These are phyloP conservation scores for Hirtodrosophila cameraria DNA, from an alignment of 2,888 invertebrate genomes.

Conservation along the genomic window DNA sequence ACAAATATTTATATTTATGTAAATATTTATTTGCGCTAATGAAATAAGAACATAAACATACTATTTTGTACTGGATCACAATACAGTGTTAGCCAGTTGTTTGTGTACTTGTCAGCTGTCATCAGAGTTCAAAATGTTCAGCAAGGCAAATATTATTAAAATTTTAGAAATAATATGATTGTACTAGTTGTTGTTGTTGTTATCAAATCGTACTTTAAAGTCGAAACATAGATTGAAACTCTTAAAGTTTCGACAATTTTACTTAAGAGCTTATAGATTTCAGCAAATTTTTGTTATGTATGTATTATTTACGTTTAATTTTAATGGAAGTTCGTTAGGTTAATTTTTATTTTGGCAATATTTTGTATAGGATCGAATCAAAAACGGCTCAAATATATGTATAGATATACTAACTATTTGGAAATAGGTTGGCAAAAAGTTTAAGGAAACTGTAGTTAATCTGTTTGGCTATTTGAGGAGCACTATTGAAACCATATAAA, in stretches of 20 bases:
- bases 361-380: slow-evolving; percentile 2
- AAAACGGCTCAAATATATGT: slow-evolving; percentile 3
- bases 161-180: slow-evolving; percentile 1
- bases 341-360: slow-evolving; percentile 26
- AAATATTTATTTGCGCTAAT: slow-evolving; percentile 33
- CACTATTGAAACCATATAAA: not conserved
- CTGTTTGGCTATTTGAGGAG: not conserved
- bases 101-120: not conserved
- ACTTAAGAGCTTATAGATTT: slow-evolving; percentile 33
- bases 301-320: slow-evolving; percentile 31
- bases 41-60: slow-evolving; percentile 19
- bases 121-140: not conserved
- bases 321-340: slow-evolving; percentile 56
- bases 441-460: not conserved
- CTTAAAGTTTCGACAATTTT: not conserved
- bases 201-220: slow-evolving; percentile 6
- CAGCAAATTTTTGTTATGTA: slow-evolving; percentile 64
- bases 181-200: not conserved
- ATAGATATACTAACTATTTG: not conserved
- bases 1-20: slow-evolving; percentile 24
- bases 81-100: not conserved
- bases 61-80: slow-evolving; percentile 6
- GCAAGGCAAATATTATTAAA: not conserved
- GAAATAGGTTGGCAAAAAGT: not conserved
- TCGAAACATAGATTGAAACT: slow-evolving; percentile 6